Percentiles rank a stretch among this genome's conserved stretches.
phyloP scores from a whole-genome alignment of 1,140 invertebrate species.

The Dysdera silvatica region DNA sequence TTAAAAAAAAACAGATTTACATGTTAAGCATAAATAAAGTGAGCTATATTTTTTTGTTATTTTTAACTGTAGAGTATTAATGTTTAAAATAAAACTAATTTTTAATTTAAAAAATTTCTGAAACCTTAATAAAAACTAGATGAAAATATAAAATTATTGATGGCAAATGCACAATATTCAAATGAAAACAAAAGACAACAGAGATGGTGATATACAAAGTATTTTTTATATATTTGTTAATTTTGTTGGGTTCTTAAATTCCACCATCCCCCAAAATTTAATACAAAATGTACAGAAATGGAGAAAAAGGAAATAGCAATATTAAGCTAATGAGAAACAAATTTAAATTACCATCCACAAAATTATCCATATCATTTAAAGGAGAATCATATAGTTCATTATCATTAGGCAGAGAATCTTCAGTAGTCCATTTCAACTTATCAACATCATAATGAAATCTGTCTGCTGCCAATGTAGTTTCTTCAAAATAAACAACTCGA shows the following conservation, averaged over 20 bases:
- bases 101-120: too few relatives aligned
- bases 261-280: background rate
- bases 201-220: too few relatives aligned
- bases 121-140: too few relatives aligned
- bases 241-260: background rate
- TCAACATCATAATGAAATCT: constrained; percentile 52
- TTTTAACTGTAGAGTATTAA: too few relatives aligned
- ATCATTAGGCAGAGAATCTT: constrained; percentile 35
- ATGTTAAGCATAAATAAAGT: too few relatives aligned
- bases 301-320: background rate
- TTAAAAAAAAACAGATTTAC: too few relatives aligned
- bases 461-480: constrained; percentile 63
- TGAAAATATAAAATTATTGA: too few relatives aligned
- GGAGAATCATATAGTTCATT: background rate
- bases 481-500: constrained; percentile 51
- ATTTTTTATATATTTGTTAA: background rate
- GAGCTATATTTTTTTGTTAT: too few relatives aligned
- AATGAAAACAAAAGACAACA: too few relatives aligned
- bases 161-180: too few relatives aligned
- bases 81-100: too few relatives aligned
- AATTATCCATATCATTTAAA: background rate
- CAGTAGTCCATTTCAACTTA: constrained; percentile 49
- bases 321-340: background rate
- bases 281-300: background rate
- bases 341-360: background rate